Conservation (phyloP, 2,888 invertebrate species). For the Odontomyia ornata region DNA sequence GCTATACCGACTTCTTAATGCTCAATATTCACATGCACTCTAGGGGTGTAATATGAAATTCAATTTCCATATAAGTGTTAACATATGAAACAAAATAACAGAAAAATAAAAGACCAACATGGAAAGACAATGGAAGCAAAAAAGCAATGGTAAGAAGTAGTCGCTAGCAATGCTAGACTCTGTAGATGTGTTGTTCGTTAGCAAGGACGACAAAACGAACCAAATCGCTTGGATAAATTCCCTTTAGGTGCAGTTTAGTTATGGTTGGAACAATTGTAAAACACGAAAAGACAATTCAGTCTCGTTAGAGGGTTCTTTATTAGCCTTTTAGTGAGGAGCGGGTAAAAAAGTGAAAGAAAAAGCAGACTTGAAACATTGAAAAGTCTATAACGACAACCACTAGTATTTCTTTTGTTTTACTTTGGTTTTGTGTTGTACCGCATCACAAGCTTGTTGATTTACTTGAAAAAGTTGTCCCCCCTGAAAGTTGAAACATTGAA, state of each 20-base stretch:
- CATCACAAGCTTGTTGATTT: too few species aligned
- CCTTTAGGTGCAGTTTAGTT: constrained; percentile 31
- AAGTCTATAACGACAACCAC: too few species aligned
- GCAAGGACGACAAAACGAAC: not conserved
- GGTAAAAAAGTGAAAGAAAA: too few species aligned
- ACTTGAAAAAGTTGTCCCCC: too few species aligned
- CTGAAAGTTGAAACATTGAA: too few species aligned
- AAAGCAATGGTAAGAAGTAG: not conserved
- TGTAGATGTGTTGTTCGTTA: not conserved
- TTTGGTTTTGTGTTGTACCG: too few species aligned
- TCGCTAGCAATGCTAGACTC: not conserved
- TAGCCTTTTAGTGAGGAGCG: not conserved
- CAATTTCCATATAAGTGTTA: constrained; percentile 38
- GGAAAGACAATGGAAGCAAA: not conserved
- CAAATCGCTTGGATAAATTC: not conserved
- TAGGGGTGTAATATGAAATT: constrained; percentile 14
- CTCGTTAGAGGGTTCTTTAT: constrained; percentile 37
- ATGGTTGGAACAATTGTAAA: constrained; percentile 37
- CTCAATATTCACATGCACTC: constrained; percentile 9
- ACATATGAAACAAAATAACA: constrained; percentile 27
- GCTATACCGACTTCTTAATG: not conserved
- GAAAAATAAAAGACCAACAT: constrained; percentile 1
- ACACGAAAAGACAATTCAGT: constrained; percentile 43
- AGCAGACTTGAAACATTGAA: too few species aligned
- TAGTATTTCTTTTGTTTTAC: too few species aligned